Base-by-base conservation (phyloP, 2,797 vertebrate genomes). In the Pithecia hirsuta region DNA sequence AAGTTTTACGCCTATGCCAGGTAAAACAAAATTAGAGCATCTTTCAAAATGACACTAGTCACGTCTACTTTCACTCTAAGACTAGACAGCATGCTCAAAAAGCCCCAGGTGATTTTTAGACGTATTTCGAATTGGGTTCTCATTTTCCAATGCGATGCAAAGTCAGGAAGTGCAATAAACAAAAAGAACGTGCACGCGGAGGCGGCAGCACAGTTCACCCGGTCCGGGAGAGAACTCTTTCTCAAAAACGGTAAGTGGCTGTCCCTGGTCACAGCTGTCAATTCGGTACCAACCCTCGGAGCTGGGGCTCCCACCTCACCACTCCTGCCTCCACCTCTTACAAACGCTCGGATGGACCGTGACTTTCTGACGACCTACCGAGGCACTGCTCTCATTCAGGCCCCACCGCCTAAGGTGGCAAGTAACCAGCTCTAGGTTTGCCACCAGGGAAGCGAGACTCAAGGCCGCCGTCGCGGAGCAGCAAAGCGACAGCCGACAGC, bases 381-480 rank as follows among this genome's bases (percentile, higher is more conserved):
- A 50, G 50, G 30, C 64, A 15, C 55, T 19, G 55, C 36, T 75
- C 50, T 3, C n/a, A 10, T 5, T 36, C 17, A 39, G 50, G 33
- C 5, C 80, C 30, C 75, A 8, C 15, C 14, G 24, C 41, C 70
- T 46, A 24, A 17, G n/a, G 64, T 2, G 59, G 81, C 8, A 24
- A 75, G 82, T 12, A 6, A 28, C 67, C 30, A 48, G 70, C 57
- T 81, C 90, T 41, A 39, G 48, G 48, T 41, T 28, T 4, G 92
- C 46, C 91, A n/a, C 5, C 44, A 64, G 74, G 33, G 24, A 82
- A 14, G 52, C 44, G 55, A 52, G 86, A 95, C 95, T 39, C 11
- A 91, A 61, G 89, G 67, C 92, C 28, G 50, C 67, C 59, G 87
- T 30, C 78, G 86, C 72, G 1, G 80, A 33, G 82, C 91, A 1